phyloP scores from a whole-genome alignment of 2,797 vertebrate species.

The Sphaeramia orbicularis region DNA sequence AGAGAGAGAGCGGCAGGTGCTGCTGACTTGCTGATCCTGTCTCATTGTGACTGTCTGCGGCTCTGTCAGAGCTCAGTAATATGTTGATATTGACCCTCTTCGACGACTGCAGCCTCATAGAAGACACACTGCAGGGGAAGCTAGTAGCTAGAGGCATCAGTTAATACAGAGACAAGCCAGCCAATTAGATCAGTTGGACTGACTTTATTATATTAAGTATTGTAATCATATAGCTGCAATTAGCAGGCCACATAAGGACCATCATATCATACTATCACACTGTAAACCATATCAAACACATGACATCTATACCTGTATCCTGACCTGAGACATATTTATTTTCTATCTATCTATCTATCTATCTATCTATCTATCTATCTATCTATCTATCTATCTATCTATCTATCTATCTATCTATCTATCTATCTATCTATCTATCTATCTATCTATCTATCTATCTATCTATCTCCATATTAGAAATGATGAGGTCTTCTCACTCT shows the following conservation, averaged over 20 bases:
- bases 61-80: conserved; percentile 82
- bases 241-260: conserved; percentile 31
- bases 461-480: too few relatives aligned
- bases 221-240: conserved; percentile 56
- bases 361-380: too few relatives aligned
- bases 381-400: too few relatives aligned
- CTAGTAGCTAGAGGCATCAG: conserved; percentile 42
- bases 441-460: too few relatives aligned
- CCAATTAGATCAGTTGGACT: conserved; percentile 66
- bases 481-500: too few relatives aligned
- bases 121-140: conserved; percentile 50
- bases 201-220: conserved; percentile 57
- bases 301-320: conserved; percentile 1
- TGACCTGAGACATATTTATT: too few relatives aligned
- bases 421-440: too few relatives aligned
- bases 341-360: too few relatives aligned
- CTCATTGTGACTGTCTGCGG: conserved; percentile 85
- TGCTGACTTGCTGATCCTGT: conserved; percentile 86
- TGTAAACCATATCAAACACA: conserved; percentile 36
- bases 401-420: too few relatives aligned
- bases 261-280: conserved; percentile 19
- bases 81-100: conserved; percentile 84
- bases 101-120: conserved; percentile 72
- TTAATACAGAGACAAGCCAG: conserved; percentile 58
- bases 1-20: conserved; percentile 74